Evolutionary conservation across 2,797 vertebrate species (phyloP), one percentile per base, ranked within the genome.

Genomic region (Rachycentron canadum): DNA sequence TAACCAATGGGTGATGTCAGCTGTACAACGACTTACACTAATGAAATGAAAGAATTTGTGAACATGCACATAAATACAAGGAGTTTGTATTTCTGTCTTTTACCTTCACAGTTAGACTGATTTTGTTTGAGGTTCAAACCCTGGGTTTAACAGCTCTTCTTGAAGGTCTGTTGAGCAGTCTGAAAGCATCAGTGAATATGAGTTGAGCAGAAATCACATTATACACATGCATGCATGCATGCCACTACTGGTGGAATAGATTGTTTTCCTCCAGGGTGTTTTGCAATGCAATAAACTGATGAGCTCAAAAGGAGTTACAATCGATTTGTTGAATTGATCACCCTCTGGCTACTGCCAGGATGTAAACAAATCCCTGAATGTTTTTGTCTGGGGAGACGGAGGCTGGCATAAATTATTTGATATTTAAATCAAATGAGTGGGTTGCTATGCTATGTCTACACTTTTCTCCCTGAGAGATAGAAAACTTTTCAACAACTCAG

Each of bases 321-420:
- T 92, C 49, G 83, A 91, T 91, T 62, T 28, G 40, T 64, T 66
- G 81, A 75, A 88, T 85, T 79, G 88, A 89, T 89, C 75, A 30
- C 64, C 86, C 87, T 76, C 79, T 69, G 79, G 90, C 87, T 80
- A 61, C 79, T 74, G 88, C 60, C 59, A 38, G 41, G 76, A 78
- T 78, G 79, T 79, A 87, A 89, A 90, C 86, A 87, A 84, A 86
- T 83, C 64, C 72, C 57, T 47, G 59, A 3, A 55, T 77, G 56
- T 47, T 52, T 77, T 82, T 66, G 74, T 81, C 71, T 57, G 69
- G n/a, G 70, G 60, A 81, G 71, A 66, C 34, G 25, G 1, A 25
- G 32, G 43, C 67, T 49, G 57, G 17, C 73, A 41, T 77, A 45
- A 87, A 81, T 79, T 8, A 86, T 76, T 58, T 82, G 43, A 56